Base-by-base conservation (phyloP, 2,797 vertebrate species). In the Hydrocynus forskahlii region DNA sequence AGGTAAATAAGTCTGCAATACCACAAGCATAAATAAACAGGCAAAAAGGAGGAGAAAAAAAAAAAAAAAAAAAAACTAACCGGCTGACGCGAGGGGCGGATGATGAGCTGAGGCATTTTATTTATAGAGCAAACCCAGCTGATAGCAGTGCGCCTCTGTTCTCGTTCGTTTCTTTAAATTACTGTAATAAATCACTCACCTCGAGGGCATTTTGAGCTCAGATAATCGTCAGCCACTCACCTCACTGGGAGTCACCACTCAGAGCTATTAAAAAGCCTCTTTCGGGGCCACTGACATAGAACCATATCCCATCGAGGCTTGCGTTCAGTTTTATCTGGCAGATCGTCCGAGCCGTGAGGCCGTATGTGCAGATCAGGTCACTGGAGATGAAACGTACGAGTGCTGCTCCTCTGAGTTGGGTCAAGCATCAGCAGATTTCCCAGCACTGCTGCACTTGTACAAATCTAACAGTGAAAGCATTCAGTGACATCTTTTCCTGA, bases 41-140 rank as follows among this genome's bases (percentile, higher is more conserved):
- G 70, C 21, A 35, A 17, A 72, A 80, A 82, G 69, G 88, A 88
- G 84, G 87, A 83, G 87, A 88, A 87, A 21, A 87, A 91, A 73
- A 35, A 35, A 2, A 35, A 35, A 35, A 2, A 35, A 29, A 29
- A 1, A 29, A 29, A 29, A 29, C n/a, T 75, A 78, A 75, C 38
- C 84, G 69, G 83, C 81, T 91, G 91, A 91, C 78, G 82, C 83
- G 86, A 87, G 45, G 80, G 87, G 87, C 50, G 77, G 85, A 68
- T 90, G 89, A 92, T 88, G 90, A 91, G 88, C 87, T 88, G 85
- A 86, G 87, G 86, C 76, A 17, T 57, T 88, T 88, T 94, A 93
- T 92, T 92, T 92, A 90, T 93, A 93, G 91, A 78, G 69, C 78
- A 43, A 64, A 16, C 70, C 52, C 80, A 59, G 81, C 83, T 81